Conservation (phyloP, 2,888 invertebrate species). For the Neocrepidodera transversa region DNA sequence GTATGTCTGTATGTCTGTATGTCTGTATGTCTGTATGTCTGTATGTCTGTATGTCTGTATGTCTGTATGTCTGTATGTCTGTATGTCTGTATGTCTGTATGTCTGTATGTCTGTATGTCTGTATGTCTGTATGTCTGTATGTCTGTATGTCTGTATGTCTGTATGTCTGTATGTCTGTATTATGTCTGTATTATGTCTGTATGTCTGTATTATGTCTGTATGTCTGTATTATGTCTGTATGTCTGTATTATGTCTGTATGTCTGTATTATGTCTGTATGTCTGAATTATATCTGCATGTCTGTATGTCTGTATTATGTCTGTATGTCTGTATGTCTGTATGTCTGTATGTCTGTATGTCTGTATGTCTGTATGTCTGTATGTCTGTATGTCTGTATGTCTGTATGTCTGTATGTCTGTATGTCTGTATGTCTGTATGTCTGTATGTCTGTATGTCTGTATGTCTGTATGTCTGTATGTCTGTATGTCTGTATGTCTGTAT, state of each 20-base stretch:
- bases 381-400: background rate
- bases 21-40: background rate
- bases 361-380: background rate
- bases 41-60: background rate
- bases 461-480: background rate
- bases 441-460: background rate
- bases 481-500: background rate
- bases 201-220: too few species aligned
- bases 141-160: background rate
- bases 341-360: background rate
- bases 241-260: background rate
- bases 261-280: conserved; percentile 2
- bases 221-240: too few species aligned
- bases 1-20: background rate
- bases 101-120: background rate
- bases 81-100: background rate
- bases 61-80: background rate
- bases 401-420: background rate
- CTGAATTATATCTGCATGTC: too few species aligned
- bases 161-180: background rate
- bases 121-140: background rate
- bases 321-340: conserved; percentile 1
- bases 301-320: background rate
- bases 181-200: too few species aligned
- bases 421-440: background rate